Evolutionary conservation across 2,888 invertebrate species (phyloP).

Genomic region (Cataglyphis altisquamis): DNA sequence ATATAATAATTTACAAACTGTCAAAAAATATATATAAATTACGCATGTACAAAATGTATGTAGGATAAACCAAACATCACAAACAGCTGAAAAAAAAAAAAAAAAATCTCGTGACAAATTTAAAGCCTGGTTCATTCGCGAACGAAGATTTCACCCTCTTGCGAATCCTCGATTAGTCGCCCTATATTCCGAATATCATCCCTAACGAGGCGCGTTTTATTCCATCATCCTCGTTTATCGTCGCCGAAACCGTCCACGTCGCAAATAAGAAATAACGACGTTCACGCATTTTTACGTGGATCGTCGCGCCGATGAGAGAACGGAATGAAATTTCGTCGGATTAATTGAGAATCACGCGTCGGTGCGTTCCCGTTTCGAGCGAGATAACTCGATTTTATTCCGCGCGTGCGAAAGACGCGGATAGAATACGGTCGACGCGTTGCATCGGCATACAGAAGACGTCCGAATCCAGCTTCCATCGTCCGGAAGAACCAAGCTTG

Average conservation of each 20-base stretch:
- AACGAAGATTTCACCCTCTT: neutral
- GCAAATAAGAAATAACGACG: slow-evolving; percentile 37
- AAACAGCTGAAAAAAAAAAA: neutral
- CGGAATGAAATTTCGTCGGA: slow-evolving; percentile 65
- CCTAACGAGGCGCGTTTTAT: slow-evolving; percentile 15
- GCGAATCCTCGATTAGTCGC: slow-evolving; percentile 24
- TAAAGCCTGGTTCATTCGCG: neutral
- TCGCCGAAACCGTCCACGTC: neutral
- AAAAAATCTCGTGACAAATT: slow-evolving; percentile 16
- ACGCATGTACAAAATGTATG: neutral
- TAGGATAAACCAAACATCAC: neutral
- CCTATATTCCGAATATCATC: slow-evolving; percentile 34
- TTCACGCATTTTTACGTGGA: slow-evolving; percentile 46
- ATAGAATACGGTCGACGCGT: neutral
- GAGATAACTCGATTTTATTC: slow-evolving; percentile 64
- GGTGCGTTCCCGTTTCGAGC: slow-evolving; percentile 55
- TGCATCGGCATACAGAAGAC: neutral
- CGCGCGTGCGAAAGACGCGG: slow-evolving; percentile 31
- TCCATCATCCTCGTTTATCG: slow-evolving; percentile 5
- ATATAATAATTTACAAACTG: neutral
- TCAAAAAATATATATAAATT: neutral
- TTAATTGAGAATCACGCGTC: slow-evolving; percentile 68
- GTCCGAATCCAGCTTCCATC: slow-evolving; percentile 7
- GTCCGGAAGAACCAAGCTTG: slow-evolving; percentile 18
- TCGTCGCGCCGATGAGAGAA: slow-evolving; percentile 46